These are phyloP conservation scores for Andrena praecox DNA, from an alignment of 2,888 invertebrate genomes.

Conservation along the genomic window DNA sequence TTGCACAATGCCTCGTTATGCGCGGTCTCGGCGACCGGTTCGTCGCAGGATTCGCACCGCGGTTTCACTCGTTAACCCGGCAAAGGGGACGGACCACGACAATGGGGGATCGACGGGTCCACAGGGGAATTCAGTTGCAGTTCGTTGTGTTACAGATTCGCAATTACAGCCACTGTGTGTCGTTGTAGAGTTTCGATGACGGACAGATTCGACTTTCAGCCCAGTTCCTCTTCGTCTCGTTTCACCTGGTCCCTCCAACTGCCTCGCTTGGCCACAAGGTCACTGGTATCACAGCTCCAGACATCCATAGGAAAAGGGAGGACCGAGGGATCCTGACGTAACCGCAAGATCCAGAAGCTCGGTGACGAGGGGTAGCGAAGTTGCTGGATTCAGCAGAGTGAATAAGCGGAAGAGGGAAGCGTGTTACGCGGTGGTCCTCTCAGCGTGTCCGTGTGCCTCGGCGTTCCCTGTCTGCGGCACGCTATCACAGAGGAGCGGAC, in stretches of 20 bases:
- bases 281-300: neutral
- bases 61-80: neutral
- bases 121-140: neutral
- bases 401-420: neutral
- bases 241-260: neutral
- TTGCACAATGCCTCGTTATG: conserved; percentile 58
- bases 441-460: neutral
- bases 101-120: neutral
- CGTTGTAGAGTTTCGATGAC: neutral
- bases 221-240: neutral
- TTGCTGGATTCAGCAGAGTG: neutral
- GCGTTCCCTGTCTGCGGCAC: conserved; percentile 33
- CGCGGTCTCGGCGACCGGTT: conserved; percentile 27
- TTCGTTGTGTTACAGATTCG: no score
- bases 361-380: neutral
- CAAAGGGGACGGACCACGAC: neutral
- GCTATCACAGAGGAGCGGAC: conserved; percentile 32
- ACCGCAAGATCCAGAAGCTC: neutral
- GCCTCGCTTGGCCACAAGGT: neutral
- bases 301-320: neutral
- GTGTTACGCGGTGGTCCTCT: neutral
- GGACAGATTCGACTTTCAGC: neutral
- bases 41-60: neutral
- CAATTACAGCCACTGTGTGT: neutral
- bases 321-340: neutral